Percentiles rank a stretch among this genome's conserved stretches.
Evolutionary conservation across 2,113 vertebrate genomes (phyloP).

Genomic region (Eclectus roratus): DNA sequence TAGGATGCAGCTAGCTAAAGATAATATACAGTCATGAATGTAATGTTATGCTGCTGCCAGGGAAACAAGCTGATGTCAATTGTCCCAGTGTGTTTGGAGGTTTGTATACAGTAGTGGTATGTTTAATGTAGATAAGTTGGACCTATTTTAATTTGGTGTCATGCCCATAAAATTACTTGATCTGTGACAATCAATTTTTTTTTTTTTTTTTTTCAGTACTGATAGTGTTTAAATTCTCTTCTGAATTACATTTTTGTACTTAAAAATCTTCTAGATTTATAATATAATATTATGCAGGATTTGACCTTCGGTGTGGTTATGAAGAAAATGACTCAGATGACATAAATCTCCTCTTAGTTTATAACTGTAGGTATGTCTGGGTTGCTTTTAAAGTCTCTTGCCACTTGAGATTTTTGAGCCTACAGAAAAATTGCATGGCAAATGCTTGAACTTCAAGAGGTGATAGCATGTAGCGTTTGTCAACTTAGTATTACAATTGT

Average conservation of each 20-base stretch:
- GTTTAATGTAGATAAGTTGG: not conserved
- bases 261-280: not conserved
- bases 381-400: not conserved
- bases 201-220: not conserved
- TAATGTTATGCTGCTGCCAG: not conserved
- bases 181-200: not conserved
- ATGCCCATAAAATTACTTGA: not conserved
- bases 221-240: not conserved
- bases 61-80: not conserved
- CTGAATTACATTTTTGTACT: not conserved
- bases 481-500: not conserved
- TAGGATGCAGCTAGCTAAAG: not conserved
- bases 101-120: not conserved
- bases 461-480: not conserved
- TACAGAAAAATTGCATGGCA: not conserved
- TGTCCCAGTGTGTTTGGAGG: not conserved
- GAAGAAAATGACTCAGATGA: not conserved
- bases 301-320: not conserved
- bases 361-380: not conserved
- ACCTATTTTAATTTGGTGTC: not conserved
- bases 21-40: not conserved
- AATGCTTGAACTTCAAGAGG: not conserved
- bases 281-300: not conserved
- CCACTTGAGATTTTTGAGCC: not conserved
- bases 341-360: not conserved